A percentile compares a stretch with the other conserved stretches of the same genome.
Conservation (phyloP, 2,888 invertebrate genomes). For the Herminia tarsipennalis region DNA sequence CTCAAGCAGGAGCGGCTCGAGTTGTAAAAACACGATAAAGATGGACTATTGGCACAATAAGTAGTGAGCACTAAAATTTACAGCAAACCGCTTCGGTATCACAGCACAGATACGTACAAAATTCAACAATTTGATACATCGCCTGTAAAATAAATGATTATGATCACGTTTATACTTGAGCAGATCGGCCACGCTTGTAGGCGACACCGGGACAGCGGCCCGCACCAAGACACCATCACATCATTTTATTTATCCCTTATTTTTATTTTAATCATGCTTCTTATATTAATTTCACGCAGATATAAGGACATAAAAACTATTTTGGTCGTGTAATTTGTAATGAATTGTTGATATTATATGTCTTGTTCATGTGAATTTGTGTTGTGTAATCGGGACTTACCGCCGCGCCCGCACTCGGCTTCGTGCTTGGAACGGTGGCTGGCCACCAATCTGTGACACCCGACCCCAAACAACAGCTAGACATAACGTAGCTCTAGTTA, state of each 20-base stretch:
- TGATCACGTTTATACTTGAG: constrained; percentile 23
- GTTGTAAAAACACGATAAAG: constrained; percentile 59
- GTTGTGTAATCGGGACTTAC: constrained; percentile 78
- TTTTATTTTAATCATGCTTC: constrained; percentile 73
- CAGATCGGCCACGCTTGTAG: constrained; percentile 39
- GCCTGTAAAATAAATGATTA: constrained; percentile 13
- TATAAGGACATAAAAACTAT: constrained; percentile 77
- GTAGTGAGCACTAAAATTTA: constrained; percentile 61
- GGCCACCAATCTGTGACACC: constrained; percentile 75
- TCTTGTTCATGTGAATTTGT: constrained; percentile 85
- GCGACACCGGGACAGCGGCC: constrained; percentile 61
- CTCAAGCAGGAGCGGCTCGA: constrained; percentile 34
- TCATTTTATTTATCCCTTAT: constrained; percentile 58
- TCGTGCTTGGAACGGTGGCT: constrained; percentile 75
- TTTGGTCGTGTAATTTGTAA: constrained; percentile 83
- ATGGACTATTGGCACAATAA: constrained; percentile 65
- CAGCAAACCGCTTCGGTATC: constrained; percentile 58
- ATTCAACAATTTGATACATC: constrained; percentile 26
- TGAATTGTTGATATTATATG: constrained; percentile 62
- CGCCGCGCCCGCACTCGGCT: constrained; percentile 82
- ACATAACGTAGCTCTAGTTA: constrained; percentile 77
- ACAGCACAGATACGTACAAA: constrained; percentile 49
- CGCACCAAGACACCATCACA: constrained; percentile 63
- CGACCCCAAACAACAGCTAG: constrained; percentile 70
- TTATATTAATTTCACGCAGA: constrained; percentile 69